These are phyloP conservation scores for Aulostomus chinensis DNA, from an alignment of 2,797 vertebrate species.

Conservation along the genomic window DNA sequence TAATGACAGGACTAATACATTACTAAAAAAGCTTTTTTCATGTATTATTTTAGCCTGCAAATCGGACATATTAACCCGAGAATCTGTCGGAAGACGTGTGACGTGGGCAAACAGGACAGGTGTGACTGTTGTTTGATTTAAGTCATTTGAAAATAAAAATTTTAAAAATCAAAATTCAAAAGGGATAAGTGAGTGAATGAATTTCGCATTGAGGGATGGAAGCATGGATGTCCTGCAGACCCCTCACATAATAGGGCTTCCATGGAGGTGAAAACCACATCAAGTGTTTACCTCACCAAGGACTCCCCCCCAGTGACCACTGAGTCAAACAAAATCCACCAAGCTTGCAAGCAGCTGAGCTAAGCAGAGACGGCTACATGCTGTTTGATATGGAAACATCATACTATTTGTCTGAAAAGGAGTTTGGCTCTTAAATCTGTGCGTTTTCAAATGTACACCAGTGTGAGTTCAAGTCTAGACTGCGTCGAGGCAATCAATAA, in stretches of 20 bases:
- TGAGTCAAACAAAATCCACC: too few relatives aligned
- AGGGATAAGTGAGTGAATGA: too few relatives aligned
- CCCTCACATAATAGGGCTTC: neutral
- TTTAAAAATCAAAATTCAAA: too few relatives aligned
- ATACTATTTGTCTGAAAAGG: neutral
- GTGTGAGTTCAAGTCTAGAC: slow-evolving; percentile 24
- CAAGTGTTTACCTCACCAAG: slow-evolving; percentile 10
- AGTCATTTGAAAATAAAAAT: too few relatives aligned
- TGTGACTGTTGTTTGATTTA: too few relatives aligned
- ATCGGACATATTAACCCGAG: neutral
- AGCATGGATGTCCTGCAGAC: neutral
- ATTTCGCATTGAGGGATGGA: too few relatives aligned
- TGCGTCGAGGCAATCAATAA: slow-evolving; percentile 28
- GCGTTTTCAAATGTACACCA: slow-evolving; percentile 2
- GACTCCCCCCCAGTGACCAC: slow-evolving; percentile 7
- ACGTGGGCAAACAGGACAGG: too few relatives aligned
- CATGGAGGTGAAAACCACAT: slow-evolving; percentile 34
- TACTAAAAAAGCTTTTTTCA: neutral
- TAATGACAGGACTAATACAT: neutral
- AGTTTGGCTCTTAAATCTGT: slow-evolving; percentile 8
- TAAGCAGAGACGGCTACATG: neutral
- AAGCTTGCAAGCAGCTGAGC: neutral
- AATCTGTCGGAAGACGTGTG: neutral
- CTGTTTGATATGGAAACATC: too few relatives aligned
- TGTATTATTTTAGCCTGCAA: too few relatives aligned